phyloP scores from a whole-genome alignment of 2,113 vertebrate genomes.

The Penelope pileata region DNA sequence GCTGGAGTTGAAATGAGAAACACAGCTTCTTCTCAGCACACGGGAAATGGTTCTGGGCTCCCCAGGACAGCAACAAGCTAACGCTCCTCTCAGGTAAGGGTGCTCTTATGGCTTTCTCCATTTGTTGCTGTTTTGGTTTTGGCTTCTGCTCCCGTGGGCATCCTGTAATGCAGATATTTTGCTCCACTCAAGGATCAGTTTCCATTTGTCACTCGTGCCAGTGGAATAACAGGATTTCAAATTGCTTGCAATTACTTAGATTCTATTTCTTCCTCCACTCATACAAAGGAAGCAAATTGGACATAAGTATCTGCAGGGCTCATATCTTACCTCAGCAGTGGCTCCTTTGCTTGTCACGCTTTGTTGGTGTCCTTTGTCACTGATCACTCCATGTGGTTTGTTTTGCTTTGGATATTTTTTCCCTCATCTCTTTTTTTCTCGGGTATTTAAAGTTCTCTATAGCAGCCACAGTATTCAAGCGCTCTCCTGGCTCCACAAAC shows the following conservation, averaged over 20 bases:
- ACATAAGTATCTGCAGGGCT: not conserved
- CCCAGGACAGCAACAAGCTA: not conserved
- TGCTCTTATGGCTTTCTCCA: not conserved
- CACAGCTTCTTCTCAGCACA: not conserved
- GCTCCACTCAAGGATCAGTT: not conserved
- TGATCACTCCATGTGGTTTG: rapidly evolving
- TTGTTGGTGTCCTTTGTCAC: not conserved
- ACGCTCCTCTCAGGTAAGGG: not conserved
- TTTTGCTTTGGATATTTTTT: not conserved
- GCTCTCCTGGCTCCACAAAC: not conserved
- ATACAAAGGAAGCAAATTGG: not conserved
- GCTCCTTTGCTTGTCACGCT: not conserved
- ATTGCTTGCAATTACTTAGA: not conserved
- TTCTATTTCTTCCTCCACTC: not conserved
- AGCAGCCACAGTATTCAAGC: not conserved
- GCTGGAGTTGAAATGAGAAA: not conserved
- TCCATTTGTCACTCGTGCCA: not conserved
- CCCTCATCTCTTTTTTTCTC: not conserved
- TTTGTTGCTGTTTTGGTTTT: not conserved
- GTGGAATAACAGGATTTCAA: not conserved
- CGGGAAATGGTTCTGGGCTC: rapidly evolving
- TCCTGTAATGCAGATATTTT: not conserved
- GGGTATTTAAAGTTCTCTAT: not conserved
- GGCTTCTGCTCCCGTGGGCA: not conserved
- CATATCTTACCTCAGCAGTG: not conserved